A percentile compares a stretch with the other conserved stretches of the same genome.
Conservation (phyloP, 2,888 invertebrate genomes). For the Troglohyphantes excavatus region DNA sequence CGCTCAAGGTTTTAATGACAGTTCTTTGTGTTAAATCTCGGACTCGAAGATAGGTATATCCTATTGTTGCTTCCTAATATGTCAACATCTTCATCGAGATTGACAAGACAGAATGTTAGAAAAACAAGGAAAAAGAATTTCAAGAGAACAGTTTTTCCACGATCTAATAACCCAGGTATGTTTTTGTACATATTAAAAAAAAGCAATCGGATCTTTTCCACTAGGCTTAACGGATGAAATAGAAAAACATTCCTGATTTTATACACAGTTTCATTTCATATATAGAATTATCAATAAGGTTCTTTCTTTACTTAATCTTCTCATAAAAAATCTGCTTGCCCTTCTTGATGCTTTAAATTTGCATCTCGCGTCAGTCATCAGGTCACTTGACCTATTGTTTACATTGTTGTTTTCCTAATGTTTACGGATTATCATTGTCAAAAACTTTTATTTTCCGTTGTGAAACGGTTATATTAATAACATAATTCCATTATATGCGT, state of each 20-base stretch:
- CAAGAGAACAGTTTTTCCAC: constrained; percentile 65
- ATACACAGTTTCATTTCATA: background rate
- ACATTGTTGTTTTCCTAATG: constrained; percentile 41
- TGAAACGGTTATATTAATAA: background rate
- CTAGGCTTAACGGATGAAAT: constrained; percentile 50
- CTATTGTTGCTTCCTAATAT: constrained; percentile 63
- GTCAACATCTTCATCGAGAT: constrained; percentile 74
- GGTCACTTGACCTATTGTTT: constrained; percentile 67
- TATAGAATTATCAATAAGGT: background rate
- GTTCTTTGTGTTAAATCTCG: constrained; percentile 73
- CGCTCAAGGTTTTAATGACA: constrained; percentile 78
- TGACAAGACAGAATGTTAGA: constrained; percentile 78
- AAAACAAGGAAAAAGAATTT: constrained; percentile 78
- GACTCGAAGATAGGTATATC: constrained; percentile 25
- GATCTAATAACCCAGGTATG: constrained; percentile 77
- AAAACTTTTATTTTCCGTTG: background rate
- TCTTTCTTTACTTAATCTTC: background rate
- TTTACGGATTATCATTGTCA: background rate
- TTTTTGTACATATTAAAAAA: constrained; percentile 63
- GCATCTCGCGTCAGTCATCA: constrained; percentile 41
- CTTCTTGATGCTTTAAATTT: constrained; percentile 28
- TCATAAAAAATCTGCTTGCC: constrained; percentile 18
- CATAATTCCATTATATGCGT: background rate
- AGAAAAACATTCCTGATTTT: background rate
- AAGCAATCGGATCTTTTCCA: constrained; percentile 40